These are phyloP conservation scores for Leucoraja erinaceus DNA, from an alignment of 2,113 vertebrate genomes.

Conservation along the genomic window DNA sequence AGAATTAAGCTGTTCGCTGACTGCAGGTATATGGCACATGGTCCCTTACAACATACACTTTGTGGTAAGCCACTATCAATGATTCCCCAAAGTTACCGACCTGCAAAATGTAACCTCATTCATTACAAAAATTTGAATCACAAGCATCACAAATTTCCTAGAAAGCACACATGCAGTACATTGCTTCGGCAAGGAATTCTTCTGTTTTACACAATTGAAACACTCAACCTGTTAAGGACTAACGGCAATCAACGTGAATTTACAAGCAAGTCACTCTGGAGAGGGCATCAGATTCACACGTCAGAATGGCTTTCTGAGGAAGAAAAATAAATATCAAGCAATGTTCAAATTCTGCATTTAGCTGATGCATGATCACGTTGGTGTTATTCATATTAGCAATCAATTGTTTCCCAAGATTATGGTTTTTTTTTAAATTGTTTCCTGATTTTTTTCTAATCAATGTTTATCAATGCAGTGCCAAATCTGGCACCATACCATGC, in stretches of 20 bases:
- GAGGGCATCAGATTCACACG: background rate
- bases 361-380: background rate
- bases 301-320: background rate
- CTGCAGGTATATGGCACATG: background rate
- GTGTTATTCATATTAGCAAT: background rate
- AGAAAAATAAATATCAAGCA: background rate
- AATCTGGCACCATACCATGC: background rate
- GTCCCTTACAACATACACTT: background rate
- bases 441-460: background rate
- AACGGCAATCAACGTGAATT: background rate
- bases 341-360: background rate
- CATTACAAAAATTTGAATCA: background rate
- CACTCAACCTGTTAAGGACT: background rate
- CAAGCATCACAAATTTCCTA: background rate
- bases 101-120: background rate
- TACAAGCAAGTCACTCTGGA: background rate
- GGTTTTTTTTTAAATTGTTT: too few species aligned
- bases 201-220: background rate
- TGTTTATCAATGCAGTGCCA: background rate
- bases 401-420: background rate
- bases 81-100: background rate
- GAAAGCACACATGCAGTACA: background rate
- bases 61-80: background rate
- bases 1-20: background rate
- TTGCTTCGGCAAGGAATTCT: background rate